phyloP scores from a whole-genome alignment of 2,888 invertebrate genomes.

The Fissipunctia ypsillon region DNA sequence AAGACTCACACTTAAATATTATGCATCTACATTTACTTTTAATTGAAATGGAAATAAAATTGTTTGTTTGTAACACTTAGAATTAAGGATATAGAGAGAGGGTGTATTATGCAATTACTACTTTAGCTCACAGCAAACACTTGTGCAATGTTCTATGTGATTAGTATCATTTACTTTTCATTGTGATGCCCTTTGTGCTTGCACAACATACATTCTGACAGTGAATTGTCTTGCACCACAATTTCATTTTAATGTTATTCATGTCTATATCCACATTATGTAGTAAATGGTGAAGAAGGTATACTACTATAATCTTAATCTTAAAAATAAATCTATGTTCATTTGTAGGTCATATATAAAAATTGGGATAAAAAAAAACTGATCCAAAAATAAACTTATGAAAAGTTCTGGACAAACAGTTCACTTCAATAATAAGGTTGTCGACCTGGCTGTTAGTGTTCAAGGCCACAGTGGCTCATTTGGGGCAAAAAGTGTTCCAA shows the following conservation, averaged over 20 bases:
- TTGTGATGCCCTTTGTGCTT: not conserved
- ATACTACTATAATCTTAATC: not conserved
- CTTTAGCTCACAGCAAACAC: not conserved
- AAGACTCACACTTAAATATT: not conserved
- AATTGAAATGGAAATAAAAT: not conserved
- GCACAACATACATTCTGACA: not conserved
- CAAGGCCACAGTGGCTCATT: slow-evolving; percentile 58
- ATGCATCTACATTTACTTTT: not conserved
- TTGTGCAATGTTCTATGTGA: slow-evolving; percentile 20
- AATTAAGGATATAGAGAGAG: too few species aligned
- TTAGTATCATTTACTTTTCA: slow-evolving; percentile 10
- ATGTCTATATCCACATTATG: not conserved
- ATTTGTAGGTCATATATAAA: slow-evolving; percentile 2
- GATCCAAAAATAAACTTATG: slow-evolving; percentile 20
- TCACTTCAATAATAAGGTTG: slow-evolving; percentile 52
- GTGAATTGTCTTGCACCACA: not conserved
- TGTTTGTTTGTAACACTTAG: too few species aligned
- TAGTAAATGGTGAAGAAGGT: not conserved
- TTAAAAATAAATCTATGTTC: too few species aligned
- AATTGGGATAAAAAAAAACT: slow-evolving; percentile 7
- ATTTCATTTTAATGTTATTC: slow-evolving; percentile 7
- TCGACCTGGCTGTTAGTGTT: slow-evolving; percentile 51
- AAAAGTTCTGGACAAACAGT: slow-evolving; percentile 34
- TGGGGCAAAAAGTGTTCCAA: slow-evolving; percentile 52
- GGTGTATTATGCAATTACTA: slow-evolving; percentile 7